A percentile compares a stretch with the other conserved stretches of the same genome.
These are phyloP conservation scores for Paracanthobrama guichenoti DNA, from an alignment of 2,113 vertebrate genomes.

Conservation along the genomic window DNA sequence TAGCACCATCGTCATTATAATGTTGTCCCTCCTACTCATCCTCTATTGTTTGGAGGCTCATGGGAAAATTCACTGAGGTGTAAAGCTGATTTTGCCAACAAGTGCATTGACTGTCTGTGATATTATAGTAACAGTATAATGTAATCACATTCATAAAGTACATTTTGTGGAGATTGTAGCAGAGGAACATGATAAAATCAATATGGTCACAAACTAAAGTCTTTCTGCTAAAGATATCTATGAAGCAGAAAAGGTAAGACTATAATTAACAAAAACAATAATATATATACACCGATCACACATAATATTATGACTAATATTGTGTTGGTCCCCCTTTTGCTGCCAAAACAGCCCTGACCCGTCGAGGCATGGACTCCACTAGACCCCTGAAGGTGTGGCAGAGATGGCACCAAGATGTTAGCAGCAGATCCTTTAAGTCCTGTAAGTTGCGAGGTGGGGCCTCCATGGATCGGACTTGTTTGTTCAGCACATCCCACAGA, in stretches of 20 bases:
- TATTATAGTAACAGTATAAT: not conserved
- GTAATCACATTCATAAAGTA: slow-evolving; percentile 20
- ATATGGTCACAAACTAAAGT: slow-evolving; percentile 29
- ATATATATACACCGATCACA: not conserved
- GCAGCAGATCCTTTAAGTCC: too few relatives aligned
- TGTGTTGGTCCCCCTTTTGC: too few relatives aligned
- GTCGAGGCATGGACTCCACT: too few relatives aligned
- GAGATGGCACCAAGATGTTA: too few relatives aligned
- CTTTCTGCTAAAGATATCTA: not conserved
- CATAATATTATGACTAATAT: too few relatives aligned
- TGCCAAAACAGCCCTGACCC: too few relatives aligned
- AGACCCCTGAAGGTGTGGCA: too few relatives aligned
- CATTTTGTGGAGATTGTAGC: not conserved
- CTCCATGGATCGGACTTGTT: too few relatives aligned
- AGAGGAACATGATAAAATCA: not conserved
- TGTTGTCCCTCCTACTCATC: slow-evolving; percentile 31
- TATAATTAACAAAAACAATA: not conserved
- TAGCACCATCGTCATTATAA: slow-evolving; percentile 40
- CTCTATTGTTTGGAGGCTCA: slow-evolving; percentile 24
- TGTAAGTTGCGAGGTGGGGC: too few relatives aligned
- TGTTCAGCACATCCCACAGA: too few relatives aligned
- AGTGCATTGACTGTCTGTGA: not conserved
- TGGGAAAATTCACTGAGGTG: not conserved
- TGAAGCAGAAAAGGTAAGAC: not conserved
- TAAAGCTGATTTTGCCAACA: slow-evolving; percentile 5